Evolutionary conservation across 1,140 invertebrate genomes (phyloP).

Genomic region (Odontomachus brunneus): DNA sequence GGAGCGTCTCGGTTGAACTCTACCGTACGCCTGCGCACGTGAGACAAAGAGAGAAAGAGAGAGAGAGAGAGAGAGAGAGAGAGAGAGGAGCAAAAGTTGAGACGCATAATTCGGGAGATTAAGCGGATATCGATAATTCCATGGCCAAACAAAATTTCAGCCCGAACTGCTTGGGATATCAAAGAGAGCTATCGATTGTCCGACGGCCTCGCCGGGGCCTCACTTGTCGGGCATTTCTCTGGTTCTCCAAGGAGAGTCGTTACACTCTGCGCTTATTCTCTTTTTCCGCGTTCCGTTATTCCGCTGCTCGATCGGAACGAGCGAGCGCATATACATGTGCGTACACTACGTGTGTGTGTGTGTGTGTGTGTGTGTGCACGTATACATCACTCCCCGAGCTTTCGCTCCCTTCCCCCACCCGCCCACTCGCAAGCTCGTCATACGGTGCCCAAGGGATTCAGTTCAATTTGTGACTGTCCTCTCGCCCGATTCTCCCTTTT

Average conservation of each 20-base stretch:
- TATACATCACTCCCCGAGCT: too few relatives aligned
- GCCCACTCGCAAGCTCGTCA: slow-evolving; percentile 43
- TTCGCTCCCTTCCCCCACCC: slow-evolving; percentile 35
- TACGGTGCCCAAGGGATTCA: slow-evolving; percentile 68
- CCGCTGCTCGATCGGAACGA: slow-evolving; percentile 8
- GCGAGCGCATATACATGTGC: too few relatives aligned
- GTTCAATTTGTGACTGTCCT: slow-evolving; percentile 73
- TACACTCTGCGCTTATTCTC: slow-evolving; percentile 14
- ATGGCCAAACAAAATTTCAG: neutral
- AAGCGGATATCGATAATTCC: slow-evolving; percentile 33
- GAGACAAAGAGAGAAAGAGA: neutral
- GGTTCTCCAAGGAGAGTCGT: slow-evolving; percentile 39
- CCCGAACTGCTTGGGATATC: neutral
- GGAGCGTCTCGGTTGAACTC: too few relatives aligned
- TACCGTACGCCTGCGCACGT: too few relatives aligned
- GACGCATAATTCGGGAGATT: slow-evolving; percentile 29
- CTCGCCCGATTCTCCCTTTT: slow-evolving; percentile 22
- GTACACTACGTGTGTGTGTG: too few relatives aligned
- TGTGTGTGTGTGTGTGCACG: neutral
- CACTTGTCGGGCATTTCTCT: slow-evolving; percentile 30
- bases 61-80: too few relatives aligned
- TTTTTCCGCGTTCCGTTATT: slow-evolving; percentile 41
- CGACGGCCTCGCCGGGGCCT: slow-evolving; percentile 7
- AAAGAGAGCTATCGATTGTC: slow-evolving; percentile 4
- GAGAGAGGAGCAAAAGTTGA: neutral